Conservation (phyloP, 2,113 vertebrate species). For the Thryonomys swinderianus region DNA sequence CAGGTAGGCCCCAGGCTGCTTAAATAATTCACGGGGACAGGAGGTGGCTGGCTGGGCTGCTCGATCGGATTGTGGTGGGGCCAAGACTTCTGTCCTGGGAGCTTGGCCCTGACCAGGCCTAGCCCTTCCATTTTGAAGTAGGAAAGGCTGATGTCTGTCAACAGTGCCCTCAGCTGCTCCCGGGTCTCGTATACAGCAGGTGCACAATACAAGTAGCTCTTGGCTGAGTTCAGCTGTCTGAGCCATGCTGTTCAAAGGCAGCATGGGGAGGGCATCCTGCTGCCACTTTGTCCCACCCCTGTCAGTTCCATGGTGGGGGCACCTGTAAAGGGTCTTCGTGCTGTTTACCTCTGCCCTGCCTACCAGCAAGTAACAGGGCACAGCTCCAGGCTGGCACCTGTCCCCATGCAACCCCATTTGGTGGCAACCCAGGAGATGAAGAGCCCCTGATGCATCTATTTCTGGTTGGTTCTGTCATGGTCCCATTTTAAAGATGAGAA, state of each 20-base stretch:
- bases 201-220: not conserved
- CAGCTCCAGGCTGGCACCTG: too few relatives aligned
- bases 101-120: not conserved
- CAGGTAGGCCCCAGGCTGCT: not conserved
- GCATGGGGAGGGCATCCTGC: not conserved
- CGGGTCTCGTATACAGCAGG: not conserved
- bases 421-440: not conserved
- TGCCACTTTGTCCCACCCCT: not conserved
- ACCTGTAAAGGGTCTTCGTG: too few relatives aligned
- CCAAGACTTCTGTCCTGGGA: not conserved
- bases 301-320: not conserved
- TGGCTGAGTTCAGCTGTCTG: too few relatives aligned
- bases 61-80: not conserved
- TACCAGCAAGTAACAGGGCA: too few relatives aligned
- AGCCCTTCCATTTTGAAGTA: not conserved
- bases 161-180: too few relatives aligned
- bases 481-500: not conserved
- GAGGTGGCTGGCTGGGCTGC: not conserved
- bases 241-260: not conserved
- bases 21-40: not conserved
- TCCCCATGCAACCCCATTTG: not conserved
- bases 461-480: accelerated
- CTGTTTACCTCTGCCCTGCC: not conserved
- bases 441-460: accelerated
- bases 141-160: not conserved